phyloP scores from a whole-genome alignment of 2,113 vertebrate species.

The Phylloscopus trochilus region DNA sequence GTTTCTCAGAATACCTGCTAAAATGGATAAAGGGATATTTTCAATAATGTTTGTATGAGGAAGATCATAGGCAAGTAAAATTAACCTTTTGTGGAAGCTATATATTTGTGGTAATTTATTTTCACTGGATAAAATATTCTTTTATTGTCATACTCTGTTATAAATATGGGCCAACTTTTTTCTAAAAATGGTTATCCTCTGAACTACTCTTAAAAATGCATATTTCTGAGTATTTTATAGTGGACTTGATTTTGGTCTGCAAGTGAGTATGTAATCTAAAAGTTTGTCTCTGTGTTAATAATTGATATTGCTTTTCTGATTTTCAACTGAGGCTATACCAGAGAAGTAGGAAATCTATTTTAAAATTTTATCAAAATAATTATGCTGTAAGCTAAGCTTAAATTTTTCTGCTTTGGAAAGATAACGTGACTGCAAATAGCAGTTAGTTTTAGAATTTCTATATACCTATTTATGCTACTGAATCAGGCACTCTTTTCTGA shows the following conservation, averaged over 20 bases:
- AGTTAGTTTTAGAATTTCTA: not conserved
- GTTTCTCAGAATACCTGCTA: not conserved
- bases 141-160: not conserved
- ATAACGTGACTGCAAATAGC: not conserved
- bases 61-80: not conserved
- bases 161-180: not conserved
- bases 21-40: not conserved
- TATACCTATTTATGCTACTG: fast-evolving
- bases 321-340: not conserved
- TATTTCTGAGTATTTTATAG: not conserved
- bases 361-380: not conserved
- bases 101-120: not conserved
- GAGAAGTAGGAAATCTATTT: not conserved
- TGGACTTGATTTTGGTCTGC: not conserved
- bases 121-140: not conserved
- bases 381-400: not conserved
- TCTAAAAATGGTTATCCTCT: not conserved
- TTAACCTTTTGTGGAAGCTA: not conserved
- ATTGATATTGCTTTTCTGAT: not conserved
- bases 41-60: not conserved
- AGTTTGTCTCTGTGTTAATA: not conserved
- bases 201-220: not conserved
- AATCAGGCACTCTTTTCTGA: not conserved
- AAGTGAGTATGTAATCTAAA: not conserved
- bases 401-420: not conserved